Evolutionary conservation across 2,113 vertebrate species (phyloP).

Genomic region (Monopterus albus): DNA sequence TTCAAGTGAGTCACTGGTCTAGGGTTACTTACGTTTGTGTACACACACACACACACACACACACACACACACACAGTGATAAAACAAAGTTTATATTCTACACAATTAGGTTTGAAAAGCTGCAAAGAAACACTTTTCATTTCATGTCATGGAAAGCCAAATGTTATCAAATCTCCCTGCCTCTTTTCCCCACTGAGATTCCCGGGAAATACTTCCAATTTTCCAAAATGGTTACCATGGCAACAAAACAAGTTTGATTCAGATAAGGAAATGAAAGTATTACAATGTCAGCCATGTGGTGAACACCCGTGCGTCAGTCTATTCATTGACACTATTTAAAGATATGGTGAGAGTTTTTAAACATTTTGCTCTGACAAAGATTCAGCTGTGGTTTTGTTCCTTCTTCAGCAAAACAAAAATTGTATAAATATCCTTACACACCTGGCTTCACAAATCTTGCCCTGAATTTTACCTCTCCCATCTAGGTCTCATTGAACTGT

Average conservation of each 20-base stretch:
- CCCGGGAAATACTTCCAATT: neutral
- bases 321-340: too few species aligned
- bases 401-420: too few species aligned
- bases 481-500: neutral
- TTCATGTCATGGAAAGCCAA: conserved; percentile 22
- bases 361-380: too few species aligned
- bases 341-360: too few species aligned
- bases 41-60: neutral
- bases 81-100: conserved; percentile 23
- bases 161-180: conserved; percentile 13
- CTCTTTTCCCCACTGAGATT: neutral
- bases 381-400: too few species aligned
- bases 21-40: conserved; percentile 65
- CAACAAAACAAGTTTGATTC: neutral
- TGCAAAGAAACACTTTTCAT: neutral
- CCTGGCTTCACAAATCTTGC: too few species aligned
- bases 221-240: neutral
- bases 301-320: too few species aligned
- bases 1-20: conserved; percentile 12
- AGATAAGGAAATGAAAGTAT: too few species aligned
- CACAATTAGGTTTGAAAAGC: neutral
- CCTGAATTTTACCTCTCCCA: neutral
- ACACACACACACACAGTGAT: conserved; percentile 19
- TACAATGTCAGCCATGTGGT: too few species aligned
- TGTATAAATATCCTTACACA: too few species aligned